These are phyloP conservation scores for Agrotis clavis DNA, from an alignment of 2,888 invertebrate genomes.

Conservation along the genomic window DNA sequence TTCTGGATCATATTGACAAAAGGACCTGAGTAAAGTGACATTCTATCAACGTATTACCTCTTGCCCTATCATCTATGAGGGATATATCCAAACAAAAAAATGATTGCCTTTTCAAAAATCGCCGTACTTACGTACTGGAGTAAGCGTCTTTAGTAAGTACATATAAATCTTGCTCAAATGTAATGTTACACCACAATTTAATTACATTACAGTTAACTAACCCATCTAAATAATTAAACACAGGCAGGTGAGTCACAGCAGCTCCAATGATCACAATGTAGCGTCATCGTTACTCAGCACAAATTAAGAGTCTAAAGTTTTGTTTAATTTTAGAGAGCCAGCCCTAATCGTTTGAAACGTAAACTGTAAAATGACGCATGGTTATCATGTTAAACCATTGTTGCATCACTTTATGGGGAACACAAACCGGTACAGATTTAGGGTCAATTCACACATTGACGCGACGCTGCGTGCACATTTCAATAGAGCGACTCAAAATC, in stretches of 20 bases:
- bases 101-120: too few relatives aligned
- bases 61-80: too few relatives aligned
- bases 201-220: slow-evolving; percentile 13
- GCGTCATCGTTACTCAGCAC: slow-evolving; percentile 24
- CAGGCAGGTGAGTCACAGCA: slow-evolving; percentile 23
- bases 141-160: too few relatives aligned
- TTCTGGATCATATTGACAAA: background rate
- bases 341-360: background rate
- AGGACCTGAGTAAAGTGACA: background rate
- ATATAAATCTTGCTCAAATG: background rate
- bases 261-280: slow-evolving; percentile 10
- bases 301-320: slow-evolving; percentile 6
- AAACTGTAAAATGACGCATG: slow-evolving; percentile 1
- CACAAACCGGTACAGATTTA: too few relatives aligned
- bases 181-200: slow-evolving; percentile 6
- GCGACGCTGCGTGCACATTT: too few relatives aligned
- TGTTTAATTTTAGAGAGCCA: background rate
- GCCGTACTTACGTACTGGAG: too few relatives aligned
- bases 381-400: background rate
- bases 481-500: too few relatives aligned
- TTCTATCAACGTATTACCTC: background rate
- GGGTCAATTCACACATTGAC: too few relatives aligned
- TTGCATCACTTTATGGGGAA: background rate
- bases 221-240: background rate
- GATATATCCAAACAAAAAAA: too few relatives aligned